Evolutionary conservation across 2,888 invertebrate genomes (phyloP).

Genomic region (Hypsopygia costalis): DNA sequence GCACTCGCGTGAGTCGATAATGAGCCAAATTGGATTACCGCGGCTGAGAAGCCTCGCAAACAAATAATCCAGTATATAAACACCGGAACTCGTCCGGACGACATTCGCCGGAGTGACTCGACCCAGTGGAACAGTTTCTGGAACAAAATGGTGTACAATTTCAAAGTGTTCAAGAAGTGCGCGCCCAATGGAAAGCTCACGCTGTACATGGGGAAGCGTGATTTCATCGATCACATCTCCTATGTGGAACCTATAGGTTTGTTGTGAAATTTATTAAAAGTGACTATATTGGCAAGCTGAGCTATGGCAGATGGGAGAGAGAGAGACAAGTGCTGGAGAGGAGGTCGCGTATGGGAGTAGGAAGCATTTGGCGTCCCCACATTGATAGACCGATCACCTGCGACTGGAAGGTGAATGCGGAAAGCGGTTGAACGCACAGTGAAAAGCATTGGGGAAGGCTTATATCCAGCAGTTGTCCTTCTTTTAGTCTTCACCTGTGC

Average conservation of each 20-base stretch:
- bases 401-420: too few species aligned
- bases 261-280: too few species aligned
- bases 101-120: conserved; percentile 1
- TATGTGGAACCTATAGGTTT: conserved; percentile 92
- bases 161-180: conserved; percentile 95
- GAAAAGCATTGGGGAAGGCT: too few species aligned
- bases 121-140: not conserved
- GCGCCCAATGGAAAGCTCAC: conserved; percentile 94
- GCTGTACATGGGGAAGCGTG: conserved; percentile 91
- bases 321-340: too few species aligned
- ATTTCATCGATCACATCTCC: conserved; percentile 93
- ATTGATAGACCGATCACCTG: too few species aligned
- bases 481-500: too few species aligned
- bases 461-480: too few species aligned
- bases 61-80: conserved; percentile 61
- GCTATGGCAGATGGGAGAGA: too few species aligned
- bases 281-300: too few species aligned
- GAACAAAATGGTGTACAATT: conserved; percentile 91
- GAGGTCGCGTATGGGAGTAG: too few species aligned
- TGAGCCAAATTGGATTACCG: conserved; percentile 52
- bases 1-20: conserved; percentile 42
- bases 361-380: too few species aligned
- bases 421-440: too few species aligned
- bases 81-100: conserved; percentile 8
- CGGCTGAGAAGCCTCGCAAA: conserved; percentile 47